Conservation (phyloP, 2,797 vertebrate species). For the Cetoscarus ocellatus region DNA sequence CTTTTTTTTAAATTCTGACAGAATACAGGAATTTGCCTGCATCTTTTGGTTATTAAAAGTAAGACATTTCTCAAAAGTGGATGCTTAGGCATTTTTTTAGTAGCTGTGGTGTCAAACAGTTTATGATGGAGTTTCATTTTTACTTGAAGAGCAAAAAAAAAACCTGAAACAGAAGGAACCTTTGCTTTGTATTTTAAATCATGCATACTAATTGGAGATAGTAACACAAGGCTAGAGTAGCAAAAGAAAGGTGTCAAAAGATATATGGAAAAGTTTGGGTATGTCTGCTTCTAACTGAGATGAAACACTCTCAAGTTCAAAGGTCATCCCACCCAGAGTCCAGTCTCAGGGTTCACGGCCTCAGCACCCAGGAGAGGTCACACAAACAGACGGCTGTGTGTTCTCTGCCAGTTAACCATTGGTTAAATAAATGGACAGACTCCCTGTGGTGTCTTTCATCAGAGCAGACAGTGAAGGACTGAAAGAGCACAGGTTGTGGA, state of each 20-base stretch:
- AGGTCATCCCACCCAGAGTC: constrained; percentile 79
- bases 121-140: no score
- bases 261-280: constrained; percentile 10
- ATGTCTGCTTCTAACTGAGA: constrained; percentile 56
- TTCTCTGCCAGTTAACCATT: constrained; percentile 61
- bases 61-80: no score
- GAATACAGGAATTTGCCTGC: no score
- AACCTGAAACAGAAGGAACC: no score
- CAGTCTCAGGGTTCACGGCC: constrained; percentile 31
- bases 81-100: no score
- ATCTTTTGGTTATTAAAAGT: no score
- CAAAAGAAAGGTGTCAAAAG: constrained; percentile 10
- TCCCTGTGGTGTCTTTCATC: constrained; percentile 53
- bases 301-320: constrained; percentile 73
- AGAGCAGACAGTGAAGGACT: constrained; percentile 23
- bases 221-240: not conserved
- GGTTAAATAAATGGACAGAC: constrained; percentile 72
- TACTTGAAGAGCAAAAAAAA: no score
- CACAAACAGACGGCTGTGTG: constrained; percentile 62
- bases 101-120: no score
- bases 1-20: no score
- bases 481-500: constrained; percentile 18
- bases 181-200: not conserved
- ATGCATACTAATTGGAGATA: not conserved
- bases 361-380: constrained; percentile 61